phyloP scores from a whole-genome alignment of 2,888 invertebrate species.

The Drosophila demipolita region DNA sequence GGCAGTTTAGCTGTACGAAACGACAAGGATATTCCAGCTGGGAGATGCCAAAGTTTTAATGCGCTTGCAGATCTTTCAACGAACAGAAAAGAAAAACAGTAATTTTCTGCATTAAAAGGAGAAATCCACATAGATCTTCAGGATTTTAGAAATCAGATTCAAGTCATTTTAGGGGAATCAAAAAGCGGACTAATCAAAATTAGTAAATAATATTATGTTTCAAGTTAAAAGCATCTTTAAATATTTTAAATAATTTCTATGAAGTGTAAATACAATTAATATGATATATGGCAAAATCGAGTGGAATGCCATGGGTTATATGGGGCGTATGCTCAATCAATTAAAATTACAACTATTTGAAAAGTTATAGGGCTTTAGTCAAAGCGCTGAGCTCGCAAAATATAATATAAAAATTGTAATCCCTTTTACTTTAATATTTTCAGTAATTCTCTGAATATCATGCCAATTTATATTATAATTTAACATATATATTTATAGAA shows the following conservation, averaged over 20 bases:
- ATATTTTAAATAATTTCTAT: background rate
- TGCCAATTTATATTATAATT: background rate
- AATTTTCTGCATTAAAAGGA: background rate
- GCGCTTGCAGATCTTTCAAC: background rate
- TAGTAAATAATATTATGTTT: background rate
- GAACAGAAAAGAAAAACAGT: background rate
- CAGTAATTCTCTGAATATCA: background rate
- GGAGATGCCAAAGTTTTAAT: constrained; percentile 3
- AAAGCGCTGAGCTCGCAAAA: too few species aligned
- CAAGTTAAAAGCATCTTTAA: background rate
- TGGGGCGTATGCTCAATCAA: background rate
- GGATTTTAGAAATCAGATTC: background rate
- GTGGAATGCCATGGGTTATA: background rate
- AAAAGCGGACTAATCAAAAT: background rate
- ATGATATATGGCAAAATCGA: background rate
- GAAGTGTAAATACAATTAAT: too few species aligned
- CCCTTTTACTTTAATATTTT: background rate
- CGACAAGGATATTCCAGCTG: constrained; percentile 13
- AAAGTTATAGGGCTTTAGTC: background rate
- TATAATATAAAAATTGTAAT: background rate
- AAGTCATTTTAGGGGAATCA: background rate
- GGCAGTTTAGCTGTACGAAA: constrained; percentile 36
- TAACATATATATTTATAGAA: background rate
- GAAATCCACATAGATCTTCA: background rate
- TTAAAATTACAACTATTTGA: background rate